A percentile compares a stretch with the other conserved stretches of the same genome.
These are phyloP conservation scores for Bradypodion ventrale DNA, from an alignment of 2,797 vertebrate species.

Conservation along the genomic window DNA sequence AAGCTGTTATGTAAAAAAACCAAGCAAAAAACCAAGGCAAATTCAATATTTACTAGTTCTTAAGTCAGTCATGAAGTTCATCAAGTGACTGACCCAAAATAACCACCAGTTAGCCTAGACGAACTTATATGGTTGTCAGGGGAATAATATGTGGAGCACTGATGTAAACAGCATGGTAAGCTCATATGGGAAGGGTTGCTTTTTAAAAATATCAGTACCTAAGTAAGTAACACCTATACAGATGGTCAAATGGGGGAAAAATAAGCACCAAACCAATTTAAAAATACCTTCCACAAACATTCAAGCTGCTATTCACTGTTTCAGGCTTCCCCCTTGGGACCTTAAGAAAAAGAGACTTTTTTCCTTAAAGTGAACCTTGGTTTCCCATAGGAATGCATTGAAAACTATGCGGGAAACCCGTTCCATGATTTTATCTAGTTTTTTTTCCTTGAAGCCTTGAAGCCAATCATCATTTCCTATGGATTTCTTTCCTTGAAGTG, in stretches of 20 bases:
- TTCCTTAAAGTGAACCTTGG: too few species aligned
- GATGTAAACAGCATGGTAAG: neutral
- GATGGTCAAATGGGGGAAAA: neutral
- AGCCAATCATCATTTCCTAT: too few species aligned
- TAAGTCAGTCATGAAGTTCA: neutral
- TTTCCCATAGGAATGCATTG: too few species aligned
- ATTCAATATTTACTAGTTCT: neutral
- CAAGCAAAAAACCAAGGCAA: neutral
- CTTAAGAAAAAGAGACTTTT: too few species aligned
- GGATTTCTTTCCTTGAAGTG: too few species aligned
- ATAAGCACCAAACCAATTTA: neutral
- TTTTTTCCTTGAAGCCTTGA: too few species aligned
- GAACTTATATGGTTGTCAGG: neutral
- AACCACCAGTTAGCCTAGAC: neutral
- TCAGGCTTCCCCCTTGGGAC: neutral
- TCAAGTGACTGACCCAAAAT: neutral
- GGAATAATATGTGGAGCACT: too few species aligned
- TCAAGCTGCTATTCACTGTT: neutral
- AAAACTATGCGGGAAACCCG: too few species aligned
- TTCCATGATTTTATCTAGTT: too few species aligned
- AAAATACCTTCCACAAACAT: neutral
- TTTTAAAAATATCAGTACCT: neutral
- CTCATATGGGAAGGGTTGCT: neutral
- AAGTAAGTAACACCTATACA: neutral
- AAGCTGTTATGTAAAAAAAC: neutral